Percentiles rank a stretch among this genome's conserved stretches.
Conservation (phyloP, 2,113 vertebrate species). For the Macrotis lagotis region DNA sequence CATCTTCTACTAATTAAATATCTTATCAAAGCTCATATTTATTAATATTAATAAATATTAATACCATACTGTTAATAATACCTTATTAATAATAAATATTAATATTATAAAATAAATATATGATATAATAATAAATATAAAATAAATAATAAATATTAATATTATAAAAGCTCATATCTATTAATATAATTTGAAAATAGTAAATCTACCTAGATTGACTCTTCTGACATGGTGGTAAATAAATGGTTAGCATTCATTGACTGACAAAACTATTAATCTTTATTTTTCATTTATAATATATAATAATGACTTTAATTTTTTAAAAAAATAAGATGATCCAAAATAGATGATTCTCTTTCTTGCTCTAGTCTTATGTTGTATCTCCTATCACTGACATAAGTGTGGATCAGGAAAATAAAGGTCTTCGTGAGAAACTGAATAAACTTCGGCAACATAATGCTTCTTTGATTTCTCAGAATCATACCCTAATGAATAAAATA, state of each 20-base stretch:
- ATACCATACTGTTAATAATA: too few relatives aligned
- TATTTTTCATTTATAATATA: conserved; percentile 50
- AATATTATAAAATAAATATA: too few relatives aligned
- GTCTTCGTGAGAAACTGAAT: conserved; percentile 84
- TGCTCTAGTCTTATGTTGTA: conserved; percentile 72
- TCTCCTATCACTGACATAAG: conserved; percentile 45
- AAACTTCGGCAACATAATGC: conserved; percentile 89
- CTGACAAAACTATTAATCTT: conserved; percentile 19
- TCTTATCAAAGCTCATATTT: neutral
- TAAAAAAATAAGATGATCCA: conserved; percentile 37
- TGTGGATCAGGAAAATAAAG: conserved; percentile 83
- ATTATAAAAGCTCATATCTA: neutral
- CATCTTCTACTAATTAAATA: neutral
- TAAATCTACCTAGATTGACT: neutral
- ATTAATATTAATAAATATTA: too few relatives aligned
- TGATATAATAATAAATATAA: too few relatives aligned
- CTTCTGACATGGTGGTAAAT: neutral
- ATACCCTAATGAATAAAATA: conserved; percentile 85
- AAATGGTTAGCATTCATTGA: conserved; percentile 16
- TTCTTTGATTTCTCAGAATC: conserved; percentile 87
- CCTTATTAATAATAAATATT: too few relatives aligned
- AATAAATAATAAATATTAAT: too few relatives aligned
- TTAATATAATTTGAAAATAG: neutral
- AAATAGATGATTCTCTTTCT: conserved; percentile 42
- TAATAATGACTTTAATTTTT: conserved; percentile 12